Evolutionary conservation across 1,140 invertebrate species (phyloP).

Genomic region (Rhopalosiphum padi): DNA sequence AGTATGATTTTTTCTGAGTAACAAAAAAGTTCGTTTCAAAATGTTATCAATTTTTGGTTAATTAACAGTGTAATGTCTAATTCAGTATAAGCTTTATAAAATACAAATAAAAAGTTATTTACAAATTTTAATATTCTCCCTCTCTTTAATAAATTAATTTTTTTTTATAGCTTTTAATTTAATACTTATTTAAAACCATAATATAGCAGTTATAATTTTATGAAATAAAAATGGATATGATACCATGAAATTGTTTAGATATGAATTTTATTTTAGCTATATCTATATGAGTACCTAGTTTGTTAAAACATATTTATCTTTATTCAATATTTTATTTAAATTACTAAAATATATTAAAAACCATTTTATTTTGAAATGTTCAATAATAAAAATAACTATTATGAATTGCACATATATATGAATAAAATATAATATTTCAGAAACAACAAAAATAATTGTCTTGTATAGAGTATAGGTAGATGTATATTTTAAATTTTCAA

Average conservation of each 20-base stretch:
- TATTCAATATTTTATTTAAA: neutral
- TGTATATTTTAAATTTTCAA: neutral
- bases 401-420: neutral
- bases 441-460: neutral
- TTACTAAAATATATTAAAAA: neutral
- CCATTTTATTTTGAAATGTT: neutral
- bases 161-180: slow-evolving; percentile 4
- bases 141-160: neutral
- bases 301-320: neutral
- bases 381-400: neutral
- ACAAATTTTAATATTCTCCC: neutral
- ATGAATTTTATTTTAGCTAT: neutral
- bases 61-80: neutral
- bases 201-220: neutral
- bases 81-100: neutral
- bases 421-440: neutral
- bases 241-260: neutral
- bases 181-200: neutral
- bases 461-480: neutral
- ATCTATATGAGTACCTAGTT: neutral
- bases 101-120: slow-evolving; percentile 8
- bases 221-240: neutral
- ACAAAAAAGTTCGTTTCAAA: neutral
- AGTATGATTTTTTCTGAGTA: neutral
- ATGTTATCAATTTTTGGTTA: neutral